These are phyloP conservation scores for Drosophila ercepeae DNA, from an alignment of 1,140 invertebrate species.

Conservation along the genomic window DNA sequence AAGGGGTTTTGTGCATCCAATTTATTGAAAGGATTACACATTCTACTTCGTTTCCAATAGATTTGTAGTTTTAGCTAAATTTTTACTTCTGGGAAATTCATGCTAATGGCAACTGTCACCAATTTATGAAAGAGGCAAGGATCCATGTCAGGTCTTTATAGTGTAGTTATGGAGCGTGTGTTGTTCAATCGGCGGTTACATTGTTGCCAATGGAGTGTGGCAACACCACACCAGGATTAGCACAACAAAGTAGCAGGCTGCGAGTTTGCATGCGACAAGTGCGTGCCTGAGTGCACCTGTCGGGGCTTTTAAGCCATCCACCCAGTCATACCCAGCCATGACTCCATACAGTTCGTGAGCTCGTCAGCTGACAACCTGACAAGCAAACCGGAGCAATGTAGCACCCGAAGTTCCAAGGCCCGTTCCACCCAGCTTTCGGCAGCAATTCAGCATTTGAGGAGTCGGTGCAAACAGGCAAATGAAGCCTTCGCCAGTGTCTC, in stretches of 20 bases:
- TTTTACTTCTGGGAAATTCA: too few species aligned
- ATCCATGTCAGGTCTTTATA: slow-evolving; percentile 1
- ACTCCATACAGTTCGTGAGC: slow-evolving; percentile 47
- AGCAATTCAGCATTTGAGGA: slow-evolving; percentile 25
- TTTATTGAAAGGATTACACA: neutral
- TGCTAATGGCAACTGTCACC: too few species aligned
- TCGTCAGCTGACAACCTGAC: slow-evolving; percentile 66
- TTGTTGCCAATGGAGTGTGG: slow-evolving; percentile 39
- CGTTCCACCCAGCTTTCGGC: neutral
- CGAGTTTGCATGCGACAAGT: slow-evolving; percentile 55
- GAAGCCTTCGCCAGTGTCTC: slow-evolving; percentile 43
- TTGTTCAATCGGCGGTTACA: slow-evolving; percentile 19
- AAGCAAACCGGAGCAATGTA: slow-evolving; percentile 4
- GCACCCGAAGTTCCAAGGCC: neutral
- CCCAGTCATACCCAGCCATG: slow-evolving; percentile 33
- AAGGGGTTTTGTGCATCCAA: too few species aligned
- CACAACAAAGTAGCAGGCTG: slow-evolving; percentile 59
- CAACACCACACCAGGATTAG: slow-evolving; percentile 49
- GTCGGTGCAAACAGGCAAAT: slow-evolving; percentile 46
- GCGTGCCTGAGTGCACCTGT: slow-evolving; percentile 70
- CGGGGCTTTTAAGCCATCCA: slow-evolving; percentile 61
- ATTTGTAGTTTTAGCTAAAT: too few species aligned
- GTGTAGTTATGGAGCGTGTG: slow-evolving; percentile 25
- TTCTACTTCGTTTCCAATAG: too few species aligned
- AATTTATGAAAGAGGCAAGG: neutral